Base-by-base conservation (phyloP, 1,140 invertebrate genomes). In the Drosophila nasuta region DNA sequence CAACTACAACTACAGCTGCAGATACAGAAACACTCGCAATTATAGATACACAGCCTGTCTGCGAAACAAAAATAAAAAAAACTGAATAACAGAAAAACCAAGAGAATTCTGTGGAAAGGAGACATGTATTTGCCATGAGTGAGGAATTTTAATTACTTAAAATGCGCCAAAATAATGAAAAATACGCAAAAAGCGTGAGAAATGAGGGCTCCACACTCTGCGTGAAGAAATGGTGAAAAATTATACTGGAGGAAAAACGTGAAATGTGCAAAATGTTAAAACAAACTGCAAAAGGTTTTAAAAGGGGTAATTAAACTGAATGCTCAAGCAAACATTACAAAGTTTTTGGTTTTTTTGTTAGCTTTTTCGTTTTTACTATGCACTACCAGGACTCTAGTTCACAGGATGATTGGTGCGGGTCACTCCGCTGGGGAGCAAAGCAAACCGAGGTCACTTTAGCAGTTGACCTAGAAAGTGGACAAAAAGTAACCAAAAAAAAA, bases 111-210 rank as follows among this genome's bases (percentile, higher is more conserved):
- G n/a, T 43, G 25, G 25, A 10, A 51, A 5, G n/a, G 7, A 28
- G 43, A 28, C 35, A 65, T 74, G 64, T 59, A 74, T 77, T 74
- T 67, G 54, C 43, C 41, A 69, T 63, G 57, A 75, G 57, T 59
- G 49, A 59, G 57, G 66, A 62, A 77, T 49, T 81, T 81, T 75
- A 81, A 85, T 85, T 85, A 85, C 82, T 81, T 81, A 78, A 85
- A 77, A 71, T 76, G 74, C 67, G 52, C 49, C 68, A 64, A 76
- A 63, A 63, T 60, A 59, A 60, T 76, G 54, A 62, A 76, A 72
- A 76, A 60, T 65, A 63, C 43, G 38, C 41, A 46, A 46, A 56
- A 59, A 71, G 33, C 17, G 17, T 57, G 17, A 13, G 8, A 56
- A 64, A 64, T 64, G 33, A 15, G 25, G 25, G 49, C 20, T 25